Percentiles rank a stretch among this genome's conserved stretches.
Conservation (phyloP, 2,113 vertebrate genomes). For the Dasypus novemcinctus region DNA sequence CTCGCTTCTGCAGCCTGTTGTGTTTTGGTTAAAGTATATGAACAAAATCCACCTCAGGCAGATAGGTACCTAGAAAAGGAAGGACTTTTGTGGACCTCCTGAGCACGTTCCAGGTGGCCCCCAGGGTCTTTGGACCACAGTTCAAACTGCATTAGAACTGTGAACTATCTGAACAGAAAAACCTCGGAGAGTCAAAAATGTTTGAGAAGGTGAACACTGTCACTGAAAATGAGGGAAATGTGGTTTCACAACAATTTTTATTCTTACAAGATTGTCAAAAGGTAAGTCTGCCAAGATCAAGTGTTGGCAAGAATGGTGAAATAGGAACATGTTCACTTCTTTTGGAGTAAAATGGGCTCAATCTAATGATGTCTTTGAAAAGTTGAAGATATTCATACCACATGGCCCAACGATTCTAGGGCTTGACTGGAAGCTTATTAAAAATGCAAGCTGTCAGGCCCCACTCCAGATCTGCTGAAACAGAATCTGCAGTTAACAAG, state of each 20-base stretch:
- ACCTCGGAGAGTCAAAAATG: background rate
- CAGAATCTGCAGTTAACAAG: background rate
- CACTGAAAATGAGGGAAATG: background rate
- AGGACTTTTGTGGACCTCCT: background rate
- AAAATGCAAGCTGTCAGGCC: no score
- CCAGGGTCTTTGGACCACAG: background rate
- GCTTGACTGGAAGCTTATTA: no score
- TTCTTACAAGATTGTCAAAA: constrained; percentile 19
- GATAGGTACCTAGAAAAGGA: background rate
- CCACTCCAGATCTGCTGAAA: background rate
- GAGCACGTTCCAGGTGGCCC: background rate
- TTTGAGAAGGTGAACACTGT: background rate
- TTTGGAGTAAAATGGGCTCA: background rate
- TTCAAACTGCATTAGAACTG: background rate
- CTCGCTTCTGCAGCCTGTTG: background rate
- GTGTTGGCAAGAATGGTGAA: background rate
- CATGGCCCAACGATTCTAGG: background rate
- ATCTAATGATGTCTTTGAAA: background rate
- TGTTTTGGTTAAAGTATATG: background rate
- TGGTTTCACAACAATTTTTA: background rate
- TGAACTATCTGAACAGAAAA: background rate
- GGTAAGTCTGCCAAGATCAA: background rate
- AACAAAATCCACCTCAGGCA: background rate
- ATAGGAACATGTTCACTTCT: background rate
- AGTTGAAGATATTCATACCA: background rate